Evolutionary conservation across 2,888 invertebrate species (phyloP).

Genomic region (Endotricha flammealis): DNA sequence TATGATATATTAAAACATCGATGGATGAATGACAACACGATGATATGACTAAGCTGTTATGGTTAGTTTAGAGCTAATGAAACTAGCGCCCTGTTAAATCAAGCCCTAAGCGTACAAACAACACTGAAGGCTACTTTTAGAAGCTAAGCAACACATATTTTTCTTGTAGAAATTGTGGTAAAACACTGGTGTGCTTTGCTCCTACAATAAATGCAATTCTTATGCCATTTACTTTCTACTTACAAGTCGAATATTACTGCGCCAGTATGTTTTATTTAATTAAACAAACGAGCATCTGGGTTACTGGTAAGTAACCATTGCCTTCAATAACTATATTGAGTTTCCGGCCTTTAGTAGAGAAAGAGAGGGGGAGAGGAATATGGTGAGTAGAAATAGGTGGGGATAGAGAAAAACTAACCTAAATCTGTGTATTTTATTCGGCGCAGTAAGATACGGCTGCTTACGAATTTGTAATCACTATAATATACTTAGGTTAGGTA

Average conservation of each 20-base stretch:
- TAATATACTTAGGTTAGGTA: too few species aligned
- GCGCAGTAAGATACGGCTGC: slow-evolving; percentile 17
- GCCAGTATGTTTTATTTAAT: slow-evolving; percentile 12
- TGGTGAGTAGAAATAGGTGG: too few species aligned
- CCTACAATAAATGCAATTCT: slow-evolving; percentile 7
- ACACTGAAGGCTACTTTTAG: background rate
- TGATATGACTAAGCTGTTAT: slow-evolving; percentile 16
- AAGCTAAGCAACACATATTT: slow-evolving; percentile 5
- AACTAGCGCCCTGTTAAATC: slow-evolving; percentile 11
- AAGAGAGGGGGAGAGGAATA: too few species aligned
- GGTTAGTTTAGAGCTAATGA: slow-evolving; percentile 17
- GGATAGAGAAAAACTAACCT: too few species aligned
- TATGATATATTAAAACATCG: slow-evolving; percentile 7
- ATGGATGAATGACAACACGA: slow-evolving; percentile 5
- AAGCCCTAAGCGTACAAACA: background rate
- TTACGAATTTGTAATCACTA: background rate
- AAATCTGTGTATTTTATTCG: too few species aligned
- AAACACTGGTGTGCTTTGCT: background rate
- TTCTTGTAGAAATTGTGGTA: background rate
- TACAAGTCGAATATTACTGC: slow-evolving; percentile 18
- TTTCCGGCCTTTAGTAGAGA: too few species aligned
- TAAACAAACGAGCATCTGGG: too few species aligned
- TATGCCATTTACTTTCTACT: slow-evolving; percentile 13
- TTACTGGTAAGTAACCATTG: too few species aligned
- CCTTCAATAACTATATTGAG: too few species aligned